phyloP scores from a whole-genome alignment of 2,888 invertebrate species.

The Eledona agricola region DNA sequence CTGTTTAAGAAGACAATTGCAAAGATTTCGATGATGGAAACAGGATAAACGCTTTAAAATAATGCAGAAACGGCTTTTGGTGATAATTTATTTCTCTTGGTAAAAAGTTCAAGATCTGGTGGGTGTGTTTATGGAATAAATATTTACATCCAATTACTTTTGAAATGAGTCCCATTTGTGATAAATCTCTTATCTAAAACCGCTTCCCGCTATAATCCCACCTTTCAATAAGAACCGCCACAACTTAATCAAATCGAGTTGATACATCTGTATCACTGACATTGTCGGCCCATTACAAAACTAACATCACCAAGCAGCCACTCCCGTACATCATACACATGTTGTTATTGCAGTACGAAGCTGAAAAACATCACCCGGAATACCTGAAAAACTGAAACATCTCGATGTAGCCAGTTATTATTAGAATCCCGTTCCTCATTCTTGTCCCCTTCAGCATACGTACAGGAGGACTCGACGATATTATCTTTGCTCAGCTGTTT shows the following conservation, averaged over 20 bases:
- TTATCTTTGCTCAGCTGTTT: slow-evolving; percentile 36
- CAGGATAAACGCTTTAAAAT: too few relatives aligned
- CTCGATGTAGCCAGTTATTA: slow-evolving; percentile 31
- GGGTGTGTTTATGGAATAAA: too few relatives aligned
- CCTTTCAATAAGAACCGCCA: slow-evolving; percentile 4
- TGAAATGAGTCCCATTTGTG: too few relatives aligned
- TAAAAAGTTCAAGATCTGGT: too few relatives aligned
- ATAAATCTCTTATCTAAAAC: too few relatives aligned
- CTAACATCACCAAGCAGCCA: not conserved
- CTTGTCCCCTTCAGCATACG: slow-evolving; percentile 25
- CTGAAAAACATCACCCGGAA: slow-evolving; percentile 15
- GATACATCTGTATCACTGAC: slow-evolving; percentile 8
- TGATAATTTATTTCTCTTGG: too few relatives aligned
- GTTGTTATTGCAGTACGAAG: not conserved
- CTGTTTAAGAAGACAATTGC: too few relatives aligned
- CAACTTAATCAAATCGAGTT: too few relatives aligned
- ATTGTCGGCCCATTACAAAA: slow-evolving; percentile 16
- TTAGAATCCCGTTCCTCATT: slow-evolving; percentile 34
- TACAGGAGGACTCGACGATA: slow-evolving; percentile 19
- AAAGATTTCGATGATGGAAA: too few relatives aligned
- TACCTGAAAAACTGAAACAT: slow-evolving; percentile 34
- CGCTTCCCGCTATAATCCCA: too few relatives aligned
- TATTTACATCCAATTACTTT: too few relatives aligned
- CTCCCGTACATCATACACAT: slow-evolving; percentile 15
- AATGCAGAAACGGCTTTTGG: too few relatives aligned